phyloP scores from a whole-genome alignment of 2,888 invertebrate genomes.

The Incurvaria masculella region DNA sequence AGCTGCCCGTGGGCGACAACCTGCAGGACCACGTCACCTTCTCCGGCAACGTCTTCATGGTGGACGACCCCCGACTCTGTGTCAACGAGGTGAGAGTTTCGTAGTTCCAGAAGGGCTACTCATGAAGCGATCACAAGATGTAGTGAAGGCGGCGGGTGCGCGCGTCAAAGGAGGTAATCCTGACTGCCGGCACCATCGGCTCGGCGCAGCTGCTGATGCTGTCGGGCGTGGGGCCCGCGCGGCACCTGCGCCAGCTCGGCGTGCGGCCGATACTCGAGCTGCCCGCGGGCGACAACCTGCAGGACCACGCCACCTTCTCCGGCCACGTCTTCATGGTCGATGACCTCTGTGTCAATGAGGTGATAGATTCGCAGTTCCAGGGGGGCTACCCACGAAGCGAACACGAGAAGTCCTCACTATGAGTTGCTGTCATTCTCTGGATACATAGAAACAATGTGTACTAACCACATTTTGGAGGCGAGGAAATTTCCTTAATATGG shows the following conservation, averaged over 20 bases:
- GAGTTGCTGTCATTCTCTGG: too few relatives aligned
- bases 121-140: too few relatives aligned
- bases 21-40: conserved; percentile 79
- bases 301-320: conserved; percentile 75
- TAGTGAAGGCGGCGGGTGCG: conserved; percentile 35
- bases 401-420: too few relatives aligned
- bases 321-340: conserved; percentile 72
- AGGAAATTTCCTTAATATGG: too few relatives aligned
- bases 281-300: conserved; percentile 77
- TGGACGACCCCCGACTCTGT: conserved; percentile 63
- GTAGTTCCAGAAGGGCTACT: neutral
- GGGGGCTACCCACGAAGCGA: too few relatives aligned
- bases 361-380: too few relatives aligned
- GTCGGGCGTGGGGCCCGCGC: conserved; percentile 73
- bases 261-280: conserved; percentile 65
- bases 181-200: conserved; percentile 79
- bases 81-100: conserved; percentile 64
- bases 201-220: conserved; percentile 85
- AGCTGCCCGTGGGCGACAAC: conserved; percentile 77
- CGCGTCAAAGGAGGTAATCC: conserved; percentile 72
- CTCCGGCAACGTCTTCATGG: conserved; percentile 67
- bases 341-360: conserved; percentile 64
- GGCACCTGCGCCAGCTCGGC: conserved; percentile 55
- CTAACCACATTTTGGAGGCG: too few relatives aligned
- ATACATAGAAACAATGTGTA: too few relatives aligned